These are phyloP conservation scores for Ferrisia virgata DNA, from an alignment of 2,888 invertebrate genomes.

Conservation along the genomic window DNA sequence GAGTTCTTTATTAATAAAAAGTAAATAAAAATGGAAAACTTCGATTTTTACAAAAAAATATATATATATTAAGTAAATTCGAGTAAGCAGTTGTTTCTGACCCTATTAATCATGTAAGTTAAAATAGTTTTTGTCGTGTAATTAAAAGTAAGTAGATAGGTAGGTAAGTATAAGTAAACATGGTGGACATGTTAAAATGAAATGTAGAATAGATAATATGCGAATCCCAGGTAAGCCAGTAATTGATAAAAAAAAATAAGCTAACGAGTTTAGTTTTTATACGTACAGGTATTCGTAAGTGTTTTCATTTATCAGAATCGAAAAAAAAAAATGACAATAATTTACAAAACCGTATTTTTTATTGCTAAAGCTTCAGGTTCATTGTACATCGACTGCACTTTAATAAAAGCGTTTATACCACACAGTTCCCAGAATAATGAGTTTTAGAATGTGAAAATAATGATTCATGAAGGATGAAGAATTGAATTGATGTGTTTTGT, in stretches of 20 bases:
- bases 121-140: background rate
- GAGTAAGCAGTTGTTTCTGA: background rate
- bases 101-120: background rate
- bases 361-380: no score
- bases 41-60: background rate
- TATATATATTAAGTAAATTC: background rate
- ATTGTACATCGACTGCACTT: no score
- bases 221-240: no score
- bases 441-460: background rate
- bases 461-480: background rate
- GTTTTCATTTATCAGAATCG: no score
- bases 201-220: background rate
- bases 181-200: background rate
- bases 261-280: no score
- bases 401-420: no score
- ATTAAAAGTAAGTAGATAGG: background rate
- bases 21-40: background rate
- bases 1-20: background rate
- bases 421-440: background rate
- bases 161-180: background rate
- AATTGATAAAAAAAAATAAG: no score
- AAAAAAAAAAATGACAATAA: no score
- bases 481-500: background rate
- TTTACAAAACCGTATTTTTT: no score
- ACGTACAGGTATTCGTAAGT: no score